Evolutionary conservation across 2,113 vertebrate genomes (phyloP), one percentile per base, ranked within the genome.

Genomic region (Lonchura striata): DNA sequence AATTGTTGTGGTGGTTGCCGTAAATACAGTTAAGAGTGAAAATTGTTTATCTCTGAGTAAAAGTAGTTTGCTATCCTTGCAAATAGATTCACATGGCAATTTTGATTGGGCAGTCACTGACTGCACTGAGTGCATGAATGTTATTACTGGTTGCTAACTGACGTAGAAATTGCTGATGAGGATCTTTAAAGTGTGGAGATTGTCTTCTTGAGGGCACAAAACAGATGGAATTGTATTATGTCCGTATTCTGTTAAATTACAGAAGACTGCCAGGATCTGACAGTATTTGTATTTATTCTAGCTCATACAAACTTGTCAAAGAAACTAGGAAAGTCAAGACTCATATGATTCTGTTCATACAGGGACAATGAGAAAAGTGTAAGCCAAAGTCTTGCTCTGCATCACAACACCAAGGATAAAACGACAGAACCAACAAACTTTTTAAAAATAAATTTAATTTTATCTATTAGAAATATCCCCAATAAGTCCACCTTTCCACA

Each of bases 381-480:
- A 35, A 66, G 28, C 16, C 0, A 2, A 82, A 75, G 31, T 22
- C 82, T 81, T 87, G 16, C 35, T 91, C 37, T 60, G 47, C 49
- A 47, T 35, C 35, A 28, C 4, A 1, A 9, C 46, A 70, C 9
- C 21, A 33, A 77, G 20, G 14, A 77, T 35, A 89, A 81, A 50
- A 82, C 9, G 27, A 78, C 72, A 88, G 76, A 93, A 14, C 2
- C 39, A 56, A 37, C 33, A 88, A 52, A 42, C 39, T 92, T 97
- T 91, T 97, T 97, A 85, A 98, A 98, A 98, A 98, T 97, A 98
- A 89, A 97, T 97, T 98, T 98, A 97, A 97, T 98, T 86, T 97
- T 95, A 92, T 96, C 79, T 90, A 95, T 97, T 94, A 97, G 94
- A 97, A 98, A 97, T 96, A 96, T 95, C 94, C 85, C 93, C 95